Base-by-base conservation (phyloP, 2,888 invertebrate species). In the Petrolisthes cinctipes region DNA sequence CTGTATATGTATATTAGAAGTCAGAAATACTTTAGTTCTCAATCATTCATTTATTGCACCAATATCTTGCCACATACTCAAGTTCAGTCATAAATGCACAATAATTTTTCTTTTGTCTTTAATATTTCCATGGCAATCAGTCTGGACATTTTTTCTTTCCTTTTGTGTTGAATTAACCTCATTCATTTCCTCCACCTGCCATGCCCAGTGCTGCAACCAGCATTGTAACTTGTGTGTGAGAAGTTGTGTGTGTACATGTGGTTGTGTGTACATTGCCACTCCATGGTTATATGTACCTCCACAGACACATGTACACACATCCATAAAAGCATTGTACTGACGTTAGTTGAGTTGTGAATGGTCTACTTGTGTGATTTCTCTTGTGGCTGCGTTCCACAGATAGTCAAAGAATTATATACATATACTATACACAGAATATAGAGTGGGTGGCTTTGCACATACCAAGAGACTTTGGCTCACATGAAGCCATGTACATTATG, bases 351-450 rank as follows among this genome's bases (percentile, higher is more conserved):
- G 71, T n/a, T 71, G 71, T 71, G 71, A 71, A 71, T 71, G 71
- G 71, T 71, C 71, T 71, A n/a, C 71, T 71, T n/a, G 71, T 71
- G 71, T 71, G 71, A 71, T 71, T n/a, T n/a, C 71, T 71, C 71
- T 71, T n/a, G 11, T 3, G 71, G 71, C n/a, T 71, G 71, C 0
- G 20, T 71, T 71, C 71, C 9, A n/a, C 6, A 6, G 20, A n/a
- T 71, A 71, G 17, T 71, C 11, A n/a, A 20, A 17, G 3, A 71
- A 71, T 71, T 71, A 71, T 61, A 71, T 71, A 20, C 14, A n/a
- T 71, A 71, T n/a, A 17, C 71, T 71, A 6, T 71, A 6, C 14
- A 71, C 71, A 71, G 37, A 37, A 37, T 37, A 37, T 37, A 37
- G 37, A 37, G 37, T 37, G 37, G 37, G 2, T 37, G 37, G 37